phyloP scores from a whole-genome alignment of 2,113 vertebrate genomes.

The Dolichotis patagonum region DNA sequence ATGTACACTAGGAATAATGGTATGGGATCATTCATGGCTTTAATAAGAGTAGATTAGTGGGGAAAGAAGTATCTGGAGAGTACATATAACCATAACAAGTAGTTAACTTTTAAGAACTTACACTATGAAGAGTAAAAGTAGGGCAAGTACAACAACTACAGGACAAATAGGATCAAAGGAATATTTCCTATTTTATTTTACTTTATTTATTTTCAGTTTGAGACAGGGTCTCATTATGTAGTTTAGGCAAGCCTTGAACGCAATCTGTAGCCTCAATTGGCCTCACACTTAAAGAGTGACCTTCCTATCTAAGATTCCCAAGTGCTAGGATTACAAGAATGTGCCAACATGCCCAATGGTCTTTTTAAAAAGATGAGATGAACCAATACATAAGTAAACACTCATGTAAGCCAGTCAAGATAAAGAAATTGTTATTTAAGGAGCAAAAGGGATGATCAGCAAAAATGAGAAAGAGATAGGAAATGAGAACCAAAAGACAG shows the following conservation, averaged over 20 bases:
- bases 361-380: background rate
- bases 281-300: background rate
- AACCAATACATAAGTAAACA: background rate
- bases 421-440: background rate
- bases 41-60: background rate
- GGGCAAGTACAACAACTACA: background rate
- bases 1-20: background rate
- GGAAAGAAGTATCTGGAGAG: background rate
- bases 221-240: background rate
- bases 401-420: background rate
- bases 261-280: background rate
- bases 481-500: conserved; percentile 7
- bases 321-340: background rate
- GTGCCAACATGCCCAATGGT: background rate
- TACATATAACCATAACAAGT: background rate
- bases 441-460: background rate
- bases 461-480: background rate
- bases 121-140: background rate
- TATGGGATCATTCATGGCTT: background rate
- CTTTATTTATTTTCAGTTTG: background rate
- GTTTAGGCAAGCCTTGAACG: background rate
- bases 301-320: background rate
- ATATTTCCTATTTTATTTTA: background rate
- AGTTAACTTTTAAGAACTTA: background rate
- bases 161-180: background rate